Conservation (phyloP, 2,113 vertebrate species). For the Petroica traversi region DNA sequence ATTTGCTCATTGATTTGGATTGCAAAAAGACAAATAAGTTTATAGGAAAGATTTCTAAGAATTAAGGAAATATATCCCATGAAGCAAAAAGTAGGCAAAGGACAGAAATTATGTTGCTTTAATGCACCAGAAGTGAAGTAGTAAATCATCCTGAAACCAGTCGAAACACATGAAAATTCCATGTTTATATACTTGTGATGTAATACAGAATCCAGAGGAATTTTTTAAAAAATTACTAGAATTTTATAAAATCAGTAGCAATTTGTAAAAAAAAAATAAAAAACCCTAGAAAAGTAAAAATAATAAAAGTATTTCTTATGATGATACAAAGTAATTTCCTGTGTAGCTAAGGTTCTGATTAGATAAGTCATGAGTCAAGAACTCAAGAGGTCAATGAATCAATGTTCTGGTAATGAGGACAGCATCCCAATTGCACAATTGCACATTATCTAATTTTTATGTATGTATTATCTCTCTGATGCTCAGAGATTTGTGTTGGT, state of each 20-base stretch:
- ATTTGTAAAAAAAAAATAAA: neutral
- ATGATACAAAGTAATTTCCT: neutral
- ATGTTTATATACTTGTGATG: neutral
- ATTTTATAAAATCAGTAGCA: neutral
- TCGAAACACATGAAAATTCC: neutral
- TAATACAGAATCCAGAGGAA: neutral
- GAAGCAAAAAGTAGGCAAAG: neutral
- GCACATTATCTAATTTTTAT: neutral
- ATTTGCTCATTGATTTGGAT: neutral
- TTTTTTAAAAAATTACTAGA: neutral
- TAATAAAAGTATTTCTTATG: neutral
- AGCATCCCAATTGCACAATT: neutral
- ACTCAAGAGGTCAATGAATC: neutral
- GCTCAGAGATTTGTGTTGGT: neutral
- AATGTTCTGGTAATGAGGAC: neutral
- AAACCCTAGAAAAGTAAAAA: neutral
- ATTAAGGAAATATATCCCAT: neutral
- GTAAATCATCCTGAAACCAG: neutral
- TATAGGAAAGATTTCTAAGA: neutral
- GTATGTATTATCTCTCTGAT: neutral
- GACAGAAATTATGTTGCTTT: neutral
- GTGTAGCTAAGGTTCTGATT: neutral
- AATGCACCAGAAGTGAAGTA: neutral
- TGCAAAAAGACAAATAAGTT: neutral
- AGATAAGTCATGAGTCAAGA: neutral